Base-by-base conservation (phyloP, 2,113 vertebrate genomes). In the Tetraodon nigroviridis region DNA sequence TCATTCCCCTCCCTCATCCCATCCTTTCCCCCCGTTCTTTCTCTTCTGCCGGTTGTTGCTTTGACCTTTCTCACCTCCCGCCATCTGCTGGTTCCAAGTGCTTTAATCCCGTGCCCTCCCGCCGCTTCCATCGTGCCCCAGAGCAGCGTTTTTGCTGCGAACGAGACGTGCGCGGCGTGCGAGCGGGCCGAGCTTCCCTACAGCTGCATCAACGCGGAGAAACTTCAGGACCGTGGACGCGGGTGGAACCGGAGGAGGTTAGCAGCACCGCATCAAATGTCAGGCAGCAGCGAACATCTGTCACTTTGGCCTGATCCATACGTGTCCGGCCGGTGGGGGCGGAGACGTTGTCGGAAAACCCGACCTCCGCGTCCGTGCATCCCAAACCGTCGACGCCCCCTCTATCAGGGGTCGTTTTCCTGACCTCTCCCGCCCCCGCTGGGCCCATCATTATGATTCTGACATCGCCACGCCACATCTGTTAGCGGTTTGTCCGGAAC, bases 291-390 rank as follows among this genome's bases (percentile, higher is more conserved):
- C 77, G 72, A 56, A 74, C 75, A 72, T 74, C 53, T 76, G 69
- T 75, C 51, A 64, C 53, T 13, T n/a, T 42, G 56, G 63, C 51
- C n/a, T 4, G 57, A 80, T 80, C 74, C 79, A 83, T 83, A 83
- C 76, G 83, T 79, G 60, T 84, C 82, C 77, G 79, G 76, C 52
- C 65, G 79, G 17, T 37, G 67, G 64, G 75, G 69, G 42, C 55
- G 60, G 69, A 72, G 61, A 52, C 68, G 76, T 84, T 66, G 70
- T 54, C 76, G 82, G 84, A 86, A 83, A 87, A 82, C 78, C 21
- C 68, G 77, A 80, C 81, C 73, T 73, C 79, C 71, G 73, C 65
- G 8, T 70, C 49, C 69, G 66, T 48, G 2, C 42, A 50, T 65
- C 15, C 15, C 44, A 55, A 29, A 56, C 44, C 4, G 7, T n/a